Percentiles rank a stretch among this genome's conserved stretches.
phyloP scores from a whole-genome alignment of 2,888 invertebrate genomes.

The Tryphoninae sp. region DNA sequence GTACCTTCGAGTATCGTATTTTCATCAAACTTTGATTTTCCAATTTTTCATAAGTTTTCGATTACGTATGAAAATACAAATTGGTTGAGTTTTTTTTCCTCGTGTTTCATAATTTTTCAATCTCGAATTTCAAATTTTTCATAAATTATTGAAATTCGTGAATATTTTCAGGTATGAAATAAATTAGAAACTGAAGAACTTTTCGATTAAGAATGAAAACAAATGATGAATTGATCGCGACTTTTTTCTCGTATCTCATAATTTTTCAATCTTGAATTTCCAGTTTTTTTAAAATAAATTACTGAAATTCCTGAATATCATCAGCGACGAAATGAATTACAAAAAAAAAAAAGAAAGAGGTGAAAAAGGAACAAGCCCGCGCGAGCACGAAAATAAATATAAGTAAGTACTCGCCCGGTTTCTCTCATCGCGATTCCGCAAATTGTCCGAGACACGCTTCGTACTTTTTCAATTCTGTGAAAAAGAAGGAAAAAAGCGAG shows the following conservation, averaged over 20 bases:
- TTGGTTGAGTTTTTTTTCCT: not conserved
- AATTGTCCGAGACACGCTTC: conserved; percentile 45
- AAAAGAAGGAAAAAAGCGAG: not conserved
- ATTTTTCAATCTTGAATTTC: not conserved
- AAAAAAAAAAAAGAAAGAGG: not conserved
- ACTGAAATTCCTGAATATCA: not conserved
- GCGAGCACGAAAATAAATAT: not conserved
- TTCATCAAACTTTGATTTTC: not conserved
- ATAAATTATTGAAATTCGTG: not conserved
- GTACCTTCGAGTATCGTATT: conserved; percentile 22
- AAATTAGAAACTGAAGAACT: not conserved
- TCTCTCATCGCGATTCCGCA: conserved; percentile 8
- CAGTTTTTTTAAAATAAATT: not conserved
- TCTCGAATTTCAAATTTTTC: not conserved
- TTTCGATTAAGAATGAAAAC: too few species aligned
- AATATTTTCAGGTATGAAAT: not conserved
- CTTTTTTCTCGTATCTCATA: not conserved
- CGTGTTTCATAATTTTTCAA: not conserved
- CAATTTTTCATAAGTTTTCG: too few species aligned
- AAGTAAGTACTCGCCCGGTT: not conserved
- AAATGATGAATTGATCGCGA: too few species aligned
- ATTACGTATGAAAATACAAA: too few species aligned
- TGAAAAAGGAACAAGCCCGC: not conserved
- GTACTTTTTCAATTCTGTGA: conserved; percentile 55
- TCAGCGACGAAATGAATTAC: not conserved